A percentile compares a stretch with the other conserved stretches of the same genome.
Evolutionary conservation across 2,113 vertebrate genomes (phyloP).

Genomic region (Pogona vitticeps): DNA sequence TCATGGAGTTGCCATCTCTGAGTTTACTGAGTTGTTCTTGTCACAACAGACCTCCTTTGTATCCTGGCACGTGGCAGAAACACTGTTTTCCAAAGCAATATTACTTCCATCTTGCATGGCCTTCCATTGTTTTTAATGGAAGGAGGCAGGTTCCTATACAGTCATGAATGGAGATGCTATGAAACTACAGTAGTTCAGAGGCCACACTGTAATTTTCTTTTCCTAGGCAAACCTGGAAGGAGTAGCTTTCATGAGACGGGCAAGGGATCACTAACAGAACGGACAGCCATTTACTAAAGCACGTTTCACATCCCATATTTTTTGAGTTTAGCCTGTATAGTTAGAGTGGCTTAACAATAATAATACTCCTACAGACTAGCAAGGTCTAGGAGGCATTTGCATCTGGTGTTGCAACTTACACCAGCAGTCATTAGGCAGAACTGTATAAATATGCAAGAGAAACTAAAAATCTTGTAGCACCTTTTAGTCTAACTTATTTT

Average conservation of each 20-base stretch:
- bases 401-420: not conserved
- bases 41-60: not conserved
- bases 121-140: no score
- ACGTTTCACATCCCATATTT: not conserved
- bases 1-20: no score
- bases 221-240: not conserved
- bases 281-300: not conserved
- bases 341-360: no score
- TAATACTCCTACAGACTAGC: not conserved
- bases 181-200: not conserved
- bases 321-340: not conserved
- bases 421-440: not conserved
- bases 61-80: not conserved
- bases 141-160: not conserved
- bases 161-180: not conserved
- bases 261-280: not conserved
- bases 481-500: not conserved
- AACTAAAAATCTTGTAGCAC: not conserved
- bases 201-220: not conserved
- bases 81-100: not conserved
- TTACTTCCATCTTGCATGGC: not conserved
- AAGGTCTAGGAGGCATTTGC: not conserved
- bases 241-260: not conserved
- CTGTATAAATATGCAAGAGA: no score
- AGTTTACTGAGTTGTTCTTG: not conserved